These are phyloP conservation scores for Poecilia wingei DNA, from an alignment of 2,797 vertebrate genomes.

Conservation along the genomic window DNA sequence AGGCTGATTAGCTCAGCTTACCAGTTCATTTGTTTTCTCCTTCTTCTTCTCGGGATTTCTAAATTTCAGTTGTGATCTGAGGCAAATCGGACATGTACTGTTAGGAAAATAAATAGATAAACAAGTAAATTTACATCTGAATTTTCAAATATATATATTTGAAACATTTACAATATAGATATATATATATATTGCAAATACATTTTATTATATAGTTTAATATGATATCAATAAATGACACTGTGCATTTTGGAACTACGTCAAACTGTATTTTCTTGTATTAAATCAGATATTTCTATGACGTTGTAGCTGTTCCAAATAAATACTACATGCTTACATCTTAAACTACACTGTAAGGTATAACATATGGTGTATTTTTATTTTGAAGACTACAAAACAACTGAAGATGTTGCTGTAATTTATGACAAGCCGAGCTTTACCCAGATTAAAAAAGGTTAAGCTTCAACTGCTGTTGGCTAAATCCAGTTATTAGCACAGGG, in stretches of 20 bases:
- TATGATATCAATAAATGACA: not conserved
- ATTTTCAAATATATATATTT: not conserved
- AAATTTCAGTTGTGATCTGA: not conserved
- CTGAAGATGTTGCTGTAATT: not conserved
- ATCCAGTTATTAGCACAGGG: slow-evolving; percentile 41
- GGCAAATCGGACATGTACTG: not conserved
- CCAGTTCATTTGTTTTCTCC: not conserved
- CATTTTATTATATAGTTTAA: not conserved
- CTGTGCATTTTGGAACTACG: not conserved
- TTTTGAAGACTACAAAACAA: slow-evolving; percentile 5
- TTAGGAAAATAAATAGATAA: not conserved
- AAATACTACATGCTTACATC: not conserved
- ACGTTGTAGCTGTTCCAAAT: not conserved
- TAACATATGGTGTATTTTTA: not conserved
- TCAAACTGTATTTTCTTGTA: not conserved
- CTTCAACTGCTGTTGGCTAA: slow-evolving; percentile 35
- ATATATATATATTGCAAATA: not conserved
- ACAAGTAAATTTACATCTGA: not conserved
- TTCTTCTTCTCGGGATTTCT: not conserved
- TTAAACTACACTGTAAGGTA: not conserved
- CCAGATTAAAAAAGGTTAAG: slow-evolving; percentile 25
- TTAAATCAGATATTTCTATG: not conserved
- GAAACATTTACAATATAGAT: too few species aligned
- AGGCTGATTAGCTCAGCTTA: slow-evolving; percentile 10
- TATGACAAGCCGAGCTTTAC: slow-evolving; percentile 10